Evolutionary conservation across 2,888 invertebrate species (phyloP).

Genomic region (Druceiella hillmani): DNA sequence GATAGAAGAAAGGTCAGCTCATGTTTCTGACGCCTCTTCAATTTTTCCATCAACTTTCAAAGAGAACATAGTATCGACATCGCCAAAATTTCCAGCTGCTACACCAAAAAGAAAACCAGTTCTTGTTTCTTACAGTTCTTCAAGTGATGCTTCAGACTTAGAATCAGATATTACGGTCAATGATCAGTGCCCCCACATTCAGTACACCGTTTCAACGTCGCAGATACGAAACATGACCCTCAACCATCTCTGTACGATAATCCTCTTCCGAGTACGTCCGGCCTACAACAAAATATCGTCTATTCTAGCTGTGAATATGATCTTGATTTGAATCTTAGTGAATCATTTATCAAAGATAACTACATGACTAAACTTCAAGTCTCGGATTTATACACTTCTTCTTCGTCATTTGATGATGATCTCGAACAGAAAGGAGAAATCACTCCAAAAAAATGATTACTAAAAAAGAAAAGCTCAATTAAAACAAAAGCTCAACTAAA

Average conservation of each 20-base stretch:
- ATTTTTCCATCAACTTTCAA: too few species aligned
- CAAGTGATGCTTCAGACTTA: too few species aligned
- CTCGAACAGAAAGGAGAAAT: conserved; percentile 19
- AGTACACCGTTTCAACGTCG: conserved; percentile 20
- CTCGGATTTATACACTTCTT: conserved; percentile 22
- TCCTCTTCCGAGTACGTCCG: conserved; percentile 23
- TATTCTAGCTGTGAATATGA: conserved; percentile 22
- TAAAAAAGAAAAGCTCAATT: conserved; percentile 11
- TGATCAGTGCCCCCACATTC: too few species aligned
- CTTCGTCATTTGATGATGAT: conserved; percentile 21
- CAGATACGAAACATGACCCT: conserved; percentile 22
- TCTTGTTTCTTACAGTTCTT: too few species aligned
- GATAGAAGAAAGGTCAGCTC: too few species aligned
- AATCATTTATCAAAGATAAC: conserved; percentile 22
- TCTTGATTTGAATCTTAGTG: conserved; percentile 23
- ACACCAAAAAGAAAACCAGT: too few species aligned
- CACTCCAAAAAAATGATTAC: conserved; percentile 21
- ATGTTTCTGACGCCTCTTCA: too few species aligned
- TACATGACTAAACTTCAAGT: conserved; percentile 20
- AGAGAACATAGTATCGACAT: too few species aligned
- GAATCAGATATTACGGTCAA: too few species aligned
- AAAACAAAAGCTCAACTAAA: too few species aligned
- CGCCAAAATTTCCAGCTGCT: too few species aligned
- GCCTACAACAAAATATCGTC: conserved; percentile 19
- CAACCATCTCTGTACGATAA: conserved; percentile 24